phyloP scores from a whole-genome alignment of 2,113 vertebrate species.

The Silurus meridionalis region DNA sequence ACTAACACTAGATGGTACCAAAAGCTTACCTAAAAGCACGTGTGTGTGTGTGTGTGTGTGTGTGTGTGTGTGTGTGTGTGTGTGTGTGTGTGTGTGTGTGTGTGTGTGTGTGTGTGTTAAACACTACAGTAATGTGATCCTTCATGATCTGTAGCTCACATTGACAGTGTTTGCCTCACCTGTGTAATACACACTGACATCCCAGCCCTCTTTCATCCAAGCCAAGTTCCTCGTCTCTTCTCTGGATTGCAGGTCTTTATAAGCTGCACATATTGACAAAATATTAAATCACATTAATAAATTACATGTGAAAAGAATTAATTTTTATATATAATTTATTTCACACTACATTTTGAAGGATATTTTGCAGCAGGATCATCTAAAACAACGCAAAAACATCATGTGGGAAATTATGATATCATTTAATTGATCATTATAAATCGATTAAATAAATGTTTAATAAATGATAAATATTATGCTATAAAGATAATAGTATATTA shows the following conservation, averaged over 20 bases:
- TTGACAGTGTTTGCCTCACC: slow-evolving; percentile 68
- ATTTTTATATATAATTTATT: no score
- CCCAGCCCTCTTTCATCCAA: slow-evolving; percentile 94
- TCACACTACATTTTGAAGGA: background rate
- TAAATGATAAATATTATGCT: no score
- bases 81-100: no score
- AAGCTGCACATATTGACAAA: slow-evolving; percentile 71
- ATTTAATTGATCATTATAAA: no score
- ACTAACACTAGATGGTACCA: slow-evolving; percentile 32
- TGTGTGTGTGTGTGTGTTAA: background rate
- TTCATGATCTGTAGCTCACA: background rate
- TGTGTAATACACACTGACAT: slow-evolving; percentile 88
- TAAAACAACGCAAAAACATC: background rate
- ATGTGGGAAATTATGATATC: slow-evolving; percentile 2
- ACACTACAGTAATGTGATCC: background rate
- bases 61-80: no score
- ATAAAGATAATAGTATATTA: no score
- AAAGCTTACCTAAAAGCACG: background rate
- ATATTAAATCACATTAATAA: background rate
- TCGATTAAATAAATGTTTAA: no score
- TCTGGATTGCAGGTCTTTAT: slow-evolving; percentile 86
- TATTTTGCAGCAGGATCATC: no score
- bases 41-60: no score
- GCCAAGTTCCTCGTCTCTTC: slow-evolving; percentile 89
- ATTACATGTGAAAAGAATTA: no score